These are phyloP conservation scores for Teleopsis dalmanni DNA, from an alignment of 1,140 invertebrate genomes.

Conservation along the genomic window DNA sequence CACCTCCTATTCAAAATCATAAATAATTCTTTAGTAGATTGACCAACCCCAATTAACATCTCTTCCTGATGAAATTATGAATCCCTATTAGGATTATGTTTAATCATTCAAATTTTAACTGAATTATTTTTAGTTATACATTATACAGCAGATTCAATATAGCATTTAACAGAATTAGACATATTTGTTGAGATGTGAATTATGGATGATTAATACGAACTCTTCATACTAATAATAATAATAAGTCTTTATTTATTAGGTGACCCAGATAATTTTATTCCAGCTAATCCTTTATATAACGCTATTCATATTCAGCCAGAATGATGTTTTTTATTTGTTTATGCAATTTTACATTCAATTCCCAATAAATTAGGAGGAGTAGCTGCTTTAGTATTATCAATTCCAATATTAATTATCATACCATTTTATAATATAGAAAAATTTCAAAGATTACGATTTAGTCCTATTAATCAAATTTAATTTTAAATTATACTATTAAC, in stretches of 20 bases:
- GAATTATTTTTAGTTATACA: constrained; percentile 55
- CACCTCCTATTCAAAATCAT: too few species aligned
- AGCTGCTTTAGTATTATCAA: constrained; percentile 55
- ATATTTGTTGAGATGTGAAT: constrained; percentile 2
- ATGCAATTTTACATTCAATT: constrained; percentile 64
- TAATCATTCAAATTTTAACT: constrained; percentile 54
- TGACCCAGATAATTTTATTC: constrained; percentile 62
- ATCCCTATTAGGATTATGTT: constrained; percentile 51
- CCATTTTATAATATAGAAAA: constrained; percentile 49
- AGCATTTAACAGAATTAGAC: constrained; percentile 49
- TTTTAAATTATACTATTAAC: constrained; percentile 51
- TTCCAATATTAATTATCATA: constrained; percentile 54
- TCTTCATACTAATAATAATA: constrained; percentile 32
- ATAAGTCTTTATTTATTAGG: constrained; percentile 51
- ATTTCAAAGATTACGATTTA: constrained; percentile 49
- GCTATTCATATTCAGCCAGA: constrained; percentile 64
- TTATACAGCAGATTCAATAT: constrained; percentile 49
- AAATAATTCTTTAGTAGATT: constrained; percentile 49
- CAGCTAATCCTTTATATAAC: constrained; percentile 59
- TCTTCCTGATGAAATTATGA: constrained; percentile 50
- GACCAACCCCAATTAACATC: constrained; percentile 51
- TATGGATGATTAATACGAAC: background rate
- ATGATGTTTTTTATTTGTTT: constrained; percentile 68
- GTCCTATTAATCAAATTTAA: constrained; percentile 51
- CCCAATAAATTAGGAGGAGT: constrained; percentile 70